A percentile compares a stretch with the other conserved stretches of the same genome.
phyloP scores from a whole-genome alignment of 1,140 invertebrate species.

The Bombus superbus region DNA sequence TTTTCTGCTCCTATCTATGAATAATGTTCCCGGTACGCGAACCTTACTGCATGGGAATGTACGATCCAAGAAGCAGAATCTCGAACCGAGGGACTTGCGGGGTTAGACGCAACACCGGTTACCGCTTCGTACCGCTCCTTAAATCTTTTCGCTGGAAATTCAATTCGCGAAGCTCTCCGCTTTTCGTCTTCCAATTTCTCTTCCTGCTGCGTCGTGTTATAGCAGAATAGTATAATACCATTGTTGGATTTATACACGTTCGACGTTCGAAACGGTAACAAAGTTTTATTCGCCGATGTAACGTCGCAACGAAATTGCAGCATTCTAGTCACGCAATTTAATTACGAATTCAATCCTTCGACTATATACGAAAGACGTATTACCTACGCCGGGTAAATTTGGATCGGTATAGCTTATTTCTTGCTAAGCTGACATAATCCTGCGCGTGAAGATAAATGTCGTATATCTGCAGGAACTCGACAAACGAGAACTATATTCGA shows the following conservation, averaged over 20 bases:
- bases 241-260: background rate
- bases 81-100: background rate
- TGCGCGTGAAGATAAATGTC: background rate
- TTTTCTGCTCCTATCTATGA: constrained; percentile 38
- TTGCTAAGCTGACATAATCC: background rate
- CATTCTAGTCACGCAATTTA: background rate
- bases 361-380: background rate
- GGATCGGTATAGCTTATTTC: background rate
- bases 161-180: background rate
- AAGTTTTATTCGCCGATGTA: background rate
- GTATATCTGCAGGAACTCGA: background rate
- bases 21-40: constrained; percentile 10
- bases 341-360: background rate
- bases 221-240: background rate
- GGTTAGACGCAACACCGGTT: background rate
- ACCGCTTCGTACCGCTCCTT: background rate
- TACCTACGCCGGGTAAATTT: background rate
- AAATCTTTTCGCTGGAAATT: background rate
- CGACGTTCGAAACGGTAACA: background rate
- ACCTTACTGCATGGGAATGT: background rate
- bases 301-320: background rate
- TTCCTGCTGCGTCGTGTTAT: too few relatives aligned
- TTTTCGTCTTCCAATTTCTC: background rate
- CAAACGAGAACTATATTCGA: background rate
- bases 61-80: background rate